Evolutionary conservation across 2,797 vertebrate genomes (phyloP), one percentile per base, ranked within the genome.

Genomic region (Chaenodraco wilsoni): DNA sequence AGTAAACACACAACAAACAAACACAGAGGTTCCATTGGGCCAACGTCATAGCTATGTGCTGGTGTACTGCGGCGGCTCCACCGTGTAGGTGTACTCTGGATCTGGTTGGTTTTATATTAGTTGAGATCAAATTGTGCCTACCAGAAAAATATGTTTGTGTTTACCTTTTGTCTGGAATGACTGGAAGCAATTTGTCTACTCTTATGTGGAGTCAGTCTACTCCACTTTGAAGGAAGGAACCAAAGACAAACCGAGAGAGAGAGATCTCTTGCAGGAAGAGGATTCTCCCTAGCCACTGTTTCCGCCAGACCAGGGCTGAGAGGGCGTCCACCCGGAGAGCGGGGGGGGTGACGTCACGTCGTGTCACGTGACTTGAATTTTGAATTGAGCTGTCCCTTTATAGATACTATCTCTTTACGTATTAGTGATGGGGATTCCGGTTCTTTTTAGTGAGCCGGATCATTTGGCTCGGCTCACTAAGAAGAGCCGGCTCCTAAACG

Each of bases 141-240:
- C 37, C 44, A 31, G 37, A 65, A 40, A 44, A 54, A 64, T 40
- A 52, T 33, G 4, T 19, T 19, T 23, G 27, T 60, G 11, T 56
- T 46, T 50, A 9, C 17, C 33, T 48, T 2, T 44, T 54, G 31
- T 40, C 43, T 68, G 31, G 23, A 16, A 33, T 31, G 14, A 55
- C 27, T 55, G 8, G 14, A 16, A 54, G 51, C 51, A 54, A 54
- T 9, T 31, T 27, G 27, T 31, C 6, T 31, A 14, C 15, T 21
- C 27, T 48, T 8, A 64, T 41, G 31, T 50, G n/a, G 3, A 57
- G 68, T 63, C 10, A 48, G 9, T 55, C 7, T 27, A 56, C 63
- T 50, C 11, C 23, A 71, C 44, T 65, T 15, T 41, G 17, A 73
- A 63, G 40, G 11, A 52, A 63, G 19, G 6, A 50, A 52, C 27